A percentile compares a stretch with the other conserved stretches of the same genome.
Evolutionary conservation across 53 echinoderm and acorn worm species (phyloP).

Genomic region (Arbacia lixula): DNA sequence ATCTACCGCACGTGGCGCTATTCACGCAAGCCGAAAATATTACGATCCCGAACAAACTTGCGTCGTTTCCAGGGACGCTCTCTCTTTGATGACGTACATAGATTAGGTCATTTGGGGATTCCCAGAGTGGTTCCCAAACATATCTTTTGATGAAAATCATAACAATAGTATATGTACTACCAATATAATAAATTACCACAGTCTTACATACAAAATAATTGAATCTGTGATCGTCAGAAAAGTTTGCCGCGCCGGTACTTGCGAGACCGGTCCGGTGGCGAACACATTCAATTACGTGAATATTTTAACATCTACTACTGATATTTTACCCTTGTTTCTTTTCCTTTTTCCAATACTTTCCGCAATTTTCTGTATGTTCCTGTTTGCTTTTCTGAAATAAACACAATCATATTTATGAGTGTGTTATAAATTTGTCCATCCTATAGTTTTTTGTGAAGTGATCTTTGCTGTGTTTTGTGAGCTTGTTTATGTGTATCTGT

Average conservation of each 20-base stretch:
- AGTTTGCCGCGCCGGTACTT: too few species aligned
- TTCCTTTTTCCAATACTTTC: neutral
- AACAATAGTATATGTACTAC: neutral
- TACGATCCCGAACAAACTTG: neutral
- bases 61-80: neutral
- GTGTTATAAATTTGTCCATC: neutral
- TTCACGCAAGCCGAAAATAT: neutral
- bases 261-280: too few species aligned
- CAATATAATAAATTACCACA: neutral
- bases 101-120: slow-evolving; percentile 14
- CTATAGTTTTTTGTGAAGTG: neutral
- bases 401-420: neutral
- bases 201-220: neutral
- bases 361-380: neutral
- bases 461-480: slow-evolving; percentile 14
- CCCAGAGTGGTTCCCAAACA: slow-evolving; percentile 12
- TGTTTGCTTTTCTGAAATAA: neutral
- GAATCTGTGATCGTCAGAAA: neutral
- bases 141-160: slow-evolving; percentile 4
- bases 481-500: neutral
- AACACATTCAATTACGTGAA: too few species aligned
- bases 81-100: neutral
- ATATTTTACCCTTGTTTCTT: neutral
- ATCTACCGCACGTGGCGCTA: neutral
- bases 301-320: neutral